Base-by-base conservation (phyloP, 2,888 invertebrate species). In the Auanema freiburgensis region DNA sequence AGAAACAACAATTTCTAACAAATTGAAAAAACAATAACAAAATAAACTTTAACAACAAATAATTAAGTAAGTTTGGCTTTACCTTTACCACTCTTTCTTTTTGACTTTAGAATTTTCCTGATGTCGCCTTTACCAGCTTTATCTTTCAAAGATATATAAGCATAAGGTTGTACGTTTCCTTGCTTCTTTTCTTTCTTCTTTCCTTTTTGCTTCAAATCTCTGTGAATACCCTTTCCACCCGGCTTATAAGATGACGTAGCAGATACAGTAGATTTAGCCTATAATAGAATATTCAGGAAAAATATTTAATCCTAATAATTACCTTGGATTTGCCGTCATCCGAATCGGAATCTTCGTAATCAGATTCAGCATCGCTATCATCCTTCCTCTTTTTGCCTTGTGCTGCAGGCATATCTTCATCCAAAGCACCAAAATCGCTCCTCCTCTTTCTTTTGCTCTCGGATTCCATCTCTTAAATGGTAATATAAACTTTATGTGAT, bases 221-320 rank as follows among this genome's bases (percentile, higher is more conserved):
- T 65, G 64, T 76, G 73, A 64, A 76, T 76, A 44, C 76, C 76
- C 66, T 73, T 69, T 59, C 76, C 76, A 33, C 76, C 76, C n/a
- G 65, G 63, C n/a, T 55, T 46, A 59, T 60, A 68, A 18, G 42
- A n/a, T n/a, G 63, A 63, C 11, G 54, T 33, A 12, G 18, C 18
- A 14, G 64, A 59, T 21, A 53, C 64, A 2, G 58, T 49, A n/a
- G 62, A 62, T 21, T 41, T 33, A 50, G 42, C 57, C 14, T 33
- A 33, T 33, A 33, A 33, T 33, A 8, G n/a, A n/a, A n/a, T n/a
- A n/a, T n/a, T n/a, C n/a, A n/a, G n/a, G n/a, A n/a, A n/a, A n/a
- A n/a, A n/a, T n/a, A n/a, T n/a, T n/a, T n/a, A 63, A 3, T 59
- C 62, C 49, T 68, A 50, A 8, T 12, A 49, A 54, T 55, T 25